These are phyloP conservation scores for Zaprionus lineosus DNA, from an alignment of 2,888 invertebrate genomes.

Conservation along the genomic window DNA sequence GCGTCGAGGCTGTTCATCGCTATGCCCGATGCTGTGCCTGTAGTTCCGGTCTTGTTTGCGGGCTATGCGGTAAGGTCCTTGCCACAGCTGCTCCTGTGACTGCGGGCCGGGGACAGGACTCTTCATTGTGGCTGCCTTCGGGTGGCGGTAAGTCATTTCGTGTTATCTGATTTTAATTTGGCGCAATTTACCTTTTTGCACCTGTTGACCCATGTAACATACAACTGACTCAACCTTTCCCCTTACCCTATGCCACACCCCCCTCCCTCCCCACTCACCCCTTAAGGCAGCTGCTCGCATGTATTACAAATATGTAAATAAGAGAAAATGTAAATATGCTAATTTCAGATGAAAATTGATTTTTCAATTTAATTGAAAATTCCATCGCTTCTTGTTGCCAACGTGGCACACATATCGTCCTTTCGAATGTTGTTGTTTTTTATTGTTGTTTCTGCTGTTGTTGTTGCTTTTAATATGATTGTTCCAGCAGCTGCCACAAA, in stretches of 20 bases:
- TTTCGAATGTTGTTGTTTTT: constrained; percentile 18
- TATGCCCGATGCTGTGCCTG: constrained; percentile 9
- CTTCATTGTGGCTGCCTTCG: constrained; percentile 8
- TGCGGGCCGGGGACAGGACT: too few species aligned
- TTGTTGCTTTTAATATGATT: constrained; percentile 48
- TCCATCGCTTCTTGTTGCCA: constrained; percentile 41
- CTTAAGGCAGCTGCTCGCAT: background rate
- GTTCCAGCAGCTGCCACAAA: constrained; percentile 76
- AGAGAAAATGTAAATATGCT: constrained; percentile 65
- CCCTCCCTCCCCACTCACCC: constrained; percentile 6
- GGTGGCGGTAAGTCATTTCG: constrained; percentile 54
- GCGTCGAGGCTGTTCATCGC: constrained; percentile 13
- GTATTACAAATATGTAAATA: constrained; percentile 71
- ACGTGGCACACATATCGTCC: constrained; percentile 27
- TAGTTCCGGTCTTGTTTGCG: constrained; percentile 1
- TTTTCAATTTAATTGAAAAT: constrained; percentile 77
- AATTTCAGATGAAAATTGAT: constrained; percentile 74
- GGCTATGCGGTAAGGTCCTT: constrained; percentile 18
- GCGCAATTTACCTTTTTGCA: constrained; percentile 71
- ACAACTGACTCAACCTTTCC: background rate
- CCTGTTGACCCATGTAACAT: constrained; percentile 66
- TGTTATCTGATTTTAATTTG: constrained; percentile 78
- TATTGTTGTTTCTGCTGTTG: constrained; percentile 27
- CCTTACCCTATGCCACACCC: background rate
- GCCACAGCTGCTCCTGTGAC: constrained; percentile 55